These are phyloP conservation scores for Drosophila parabipectinata DNA, from an alignment of 1,140 invertebrate species.

Conservation along the genomic window DNA sequence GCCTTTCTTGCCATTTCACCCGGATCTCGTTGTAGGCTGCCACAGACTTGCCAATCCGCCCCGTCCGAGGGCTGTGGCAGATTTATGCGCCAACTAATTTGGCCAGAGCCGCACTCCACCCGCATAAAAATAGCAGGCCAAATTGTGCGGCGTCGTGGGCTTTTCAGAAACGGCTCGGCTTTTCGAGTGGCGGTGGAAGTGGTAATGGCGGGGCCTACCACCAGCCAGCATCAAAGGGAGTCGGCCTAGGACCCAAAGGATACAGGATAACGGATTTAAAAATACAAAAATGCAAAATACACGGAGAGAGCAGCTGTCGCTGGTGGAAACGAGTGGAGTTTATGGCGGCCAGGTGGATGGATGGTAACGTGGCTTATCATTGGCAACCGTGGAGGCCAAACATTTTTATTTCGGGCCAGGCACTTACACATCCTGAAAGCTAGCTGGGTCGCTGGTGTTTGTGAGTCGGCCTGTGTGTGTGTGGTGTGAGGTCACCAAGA, in stretches of 20 bases:
- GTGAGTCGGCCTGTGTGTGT: slow-evolving; percentile 4
- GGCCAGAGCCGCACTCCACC: slow-evolving; percentile 45
- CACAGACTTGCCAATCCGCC: slow-evolving; percentile 34
- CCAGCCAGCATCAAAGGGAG: slow-evolving; percentile 43
- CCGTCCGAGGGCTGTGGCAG: slow-evolving; percentile 28
- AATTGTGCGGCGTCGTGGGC: slow-evolving; percentile 32
- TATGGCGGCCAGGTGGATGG: slow-evolving; percentile 10
- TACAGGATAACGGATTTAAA: slow-evolving; percentile 55
- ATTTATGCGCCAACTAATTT: slow-evolving; percentile 79
- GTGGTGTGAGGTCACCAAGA: slow-evolving; percentile 57
- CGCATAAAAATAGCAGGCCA: slow-evolving; percentile 67
- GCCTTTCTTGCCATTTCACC: background rate
- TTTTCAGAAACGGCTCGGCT: slow-evolving; percentile 30
- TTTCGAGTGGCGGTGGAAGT: slow-evolving; percentile 25
- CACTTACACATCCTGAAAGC: slow-evolving; percentile 51
- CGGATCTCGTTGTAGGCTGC: background rate
- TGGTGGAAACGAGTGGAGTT: slow-evolving; percentile 14
- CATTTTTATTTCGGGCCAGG: slow-evolving; percentile 24
- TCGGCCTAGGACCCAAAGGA: slow-evolving; percentile 43
- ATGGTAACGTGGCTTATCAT: slow-evolving; percentile 46
- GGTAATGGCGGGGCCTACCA: background rate
- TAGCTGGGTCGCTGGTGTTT: background rate
- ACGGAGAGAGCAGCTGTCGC: slow-evolving; percentile 19
- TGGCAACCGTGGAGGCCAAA: slow-evolving; percentile 33
- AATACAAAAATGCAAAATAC: slow-evolving; percentile 33